A percentile compares a stretch with the other conserved stretches of the same genome.
Conservation (phyloP, 2,888 invertebrate genomes). For the Empis stercorea region DNA sequence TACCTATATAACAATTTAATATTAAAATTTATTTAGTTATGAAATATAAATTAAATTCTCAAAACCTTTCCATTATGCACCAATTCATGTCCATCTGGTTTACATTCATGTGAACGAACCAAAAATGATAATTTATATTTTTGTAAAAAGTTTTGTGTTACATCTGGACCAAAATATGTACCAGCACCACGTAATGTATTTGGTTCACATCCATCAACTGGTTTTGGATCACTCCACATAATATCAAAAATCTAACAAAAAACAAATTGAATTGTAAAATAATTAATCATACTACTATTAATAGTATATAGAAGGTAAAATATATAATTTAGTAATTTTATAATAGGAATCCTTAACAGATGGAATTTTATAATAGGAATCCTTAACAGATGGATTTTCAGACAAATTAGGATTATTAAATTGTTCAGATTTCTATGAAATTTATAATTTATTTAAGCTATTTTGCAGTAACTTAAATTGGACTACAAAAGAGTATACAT, state of each 20-base stretch:
- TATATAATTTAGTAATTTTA: no score
- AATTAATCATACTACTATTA: no score
- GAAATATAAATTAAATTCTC: background rate
- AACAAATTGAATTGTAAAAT: constrained; percentile 8
- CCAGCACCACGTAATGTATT: constrained; percentile 82
- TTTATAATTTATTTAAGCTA: no score
- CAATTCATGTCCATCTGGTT: constrained; percentile 82
- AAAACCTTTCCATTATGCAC: constrained; percentile 67
- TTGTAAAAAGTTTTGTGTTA: constrained; percentile 63
- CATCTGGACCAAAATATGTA: constrained; percentile 85
- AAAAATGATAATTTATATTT: constrained; percentile 64
- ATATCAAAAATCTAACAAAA: constrained; percentile 86
- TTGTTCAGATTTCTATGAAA: no score
- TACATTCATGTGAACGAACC: constrained; percentile 86
- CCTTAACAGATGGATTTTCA: no score
- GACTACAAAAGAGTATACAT: no score
- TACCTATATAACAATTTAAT: constrained; percentile 42
- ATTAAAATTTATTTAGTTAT: background rate
- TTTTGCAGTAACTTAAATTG: no score
- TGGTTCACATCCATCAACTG: constrained; percentile 63
- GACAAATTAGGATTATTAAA: no score
- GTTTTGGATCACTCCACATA: constrained; percentile 86
- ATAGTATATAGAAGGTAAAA: no score
- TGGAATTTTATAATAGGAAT: no score
- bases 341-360: no score